Evolutionary conservation across 2,797 vertebrate genomes (phyloP).

Genomic region (Micropoecilia bifurca): DNA sequence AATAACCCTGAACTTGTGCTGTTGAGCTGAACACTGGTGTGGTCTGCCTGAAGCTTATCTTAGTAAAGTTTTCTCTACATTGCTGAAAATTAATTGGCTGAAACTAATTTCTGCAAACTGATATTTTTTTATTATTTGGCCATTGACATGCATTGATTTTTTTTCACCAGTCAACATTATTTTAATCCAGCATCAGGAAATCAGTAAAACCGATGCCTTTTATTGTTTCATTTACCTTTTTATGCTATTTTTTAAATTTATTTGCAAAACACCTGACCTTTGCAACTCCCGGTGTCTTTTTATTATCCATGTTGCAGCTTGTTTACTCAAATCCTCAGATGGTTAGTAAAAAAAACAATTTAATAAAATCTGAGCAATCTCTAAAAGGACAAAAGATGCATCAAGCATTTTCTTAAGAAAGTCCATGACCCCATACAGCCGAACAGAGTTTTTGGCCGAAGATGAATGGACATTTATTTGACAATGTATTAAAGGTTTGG

Average conservation of each 20-base stretch:
- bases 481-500: constrained; percentile 12
- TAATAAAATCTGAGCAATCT: constrained; percentile 31
- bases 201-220: not conserved
- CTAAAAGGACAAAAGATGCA: constrained; percentile 26
- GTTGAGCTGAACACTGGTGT: constrained; percentile 6
- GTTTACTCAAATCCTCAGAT: constrained; percentile 17
- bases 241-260: too few relatives aligned
- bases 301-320: not conserved
- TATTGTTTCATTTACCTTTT: not conserved
- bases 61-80: not conserved
- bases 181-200: not conserved
- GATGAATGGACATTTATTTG: constrained; percentile 37
- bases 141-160: not conserved
- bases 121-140: not conserved
- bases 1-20: constrained; percentile 12
- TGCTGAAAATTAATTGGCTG: not conserved
- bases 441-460: constrained; percentile 7
- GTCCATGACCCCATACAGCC: not conserved
- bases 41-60: not conserved
- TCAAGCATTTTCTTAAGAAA: constrained; percentile 30
- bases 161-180: not conserved
- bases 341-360: constrained; percentile 43
- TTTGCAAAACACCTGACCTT: constrained; percentile 16
- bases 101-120: not conserved
- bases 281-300: constrained; percentile 7